These are phyloP conservation scores for Lampris incognitus DNA, from an alignment of 2,113 vertebrate genomes.

Conservation along the genomic window DNA sequence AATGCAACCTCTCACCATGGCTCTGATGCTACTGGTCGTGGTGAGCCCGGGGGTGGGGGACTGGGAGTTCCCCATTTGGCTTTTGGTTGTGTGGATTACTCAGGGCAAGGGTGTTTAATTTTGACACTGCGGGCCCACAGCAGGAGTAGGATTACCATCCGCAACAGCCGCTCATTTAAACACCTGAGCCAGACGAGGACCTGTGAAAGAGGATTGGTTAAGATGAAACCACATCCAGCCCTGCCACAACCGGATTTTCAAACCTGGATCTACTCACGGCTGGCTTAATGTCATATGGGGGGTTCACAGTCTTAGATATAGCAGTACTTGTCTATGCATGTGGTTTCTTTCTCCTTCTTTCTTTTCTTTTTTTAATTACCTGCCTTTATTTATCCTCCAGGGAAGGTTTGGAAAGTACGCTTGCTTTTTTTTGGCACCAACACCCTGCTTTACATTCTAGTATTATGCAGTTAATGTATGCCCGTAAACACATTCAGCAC, in stretches of 20 bases:
- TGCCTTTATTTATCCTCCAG: background rate
- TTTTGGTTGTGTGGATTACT: slow-evolving; percentile 37
- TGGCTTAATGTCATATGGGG: background rate
- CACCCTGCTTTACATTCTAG: background rate
- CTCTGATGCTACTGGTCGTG: too few relatives aligned
- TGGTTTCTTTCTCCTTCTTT: too few relatives aligned
- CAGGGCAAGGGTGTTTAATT: background rate
- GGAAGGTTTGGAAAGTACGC: background rate
- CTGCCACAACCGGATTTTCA: background rate
- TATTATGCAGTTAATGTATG: background rate
- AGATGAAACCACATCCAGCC: background rate
- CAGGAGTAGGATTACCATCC: background rate
- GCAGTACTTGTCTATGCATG: background rate
- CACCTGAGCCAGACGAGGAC: background rate
- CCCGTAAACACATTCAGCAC: background rate
- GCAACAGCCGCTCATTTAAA: background rate
- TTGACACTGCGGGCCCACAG: background rate
- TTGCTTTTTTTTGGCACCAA: background rate
- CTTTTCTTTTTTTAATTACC: too few relatives aligned
- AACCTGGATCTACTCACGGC: background rate
- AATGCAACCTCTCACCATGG: too few relatives aligned
- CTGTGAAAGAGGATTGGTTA: background rate
- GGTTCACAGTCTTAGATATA: background rate
- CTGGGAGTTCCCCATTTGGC: background rate
- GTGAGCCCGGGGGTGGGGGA: too few relatives aligned